These are phyloP conservation scores for Fistularia commersonii DNA, from an alignment of 2,797 vertebrate genomes.

Conservation along the genomic window DNA sequence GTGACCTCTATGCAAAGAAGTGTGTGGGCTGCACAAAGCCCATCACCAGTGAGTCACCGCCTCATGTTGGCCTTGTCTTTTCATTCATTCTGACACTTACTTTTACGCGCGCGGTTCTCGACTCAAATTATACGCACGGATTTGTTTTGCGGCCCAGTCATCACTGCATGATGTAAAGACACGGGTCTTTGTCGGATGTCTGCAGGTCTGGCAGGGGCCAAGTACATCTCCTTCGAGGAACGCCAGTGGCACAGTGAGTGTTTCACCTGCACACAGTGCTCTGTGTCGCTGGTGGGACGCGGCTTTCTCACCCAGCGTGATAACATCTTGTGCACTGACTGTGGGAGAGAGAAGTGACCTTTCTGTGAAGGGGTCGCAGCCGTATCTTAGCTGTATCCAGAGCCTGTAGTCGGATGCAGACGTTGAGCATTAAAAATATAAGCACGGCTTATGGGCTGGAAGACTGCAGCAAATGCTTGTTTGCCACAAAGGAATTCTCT, in stretches of 20 bases:
- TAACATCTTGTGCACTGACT: constrained; percentile 86
- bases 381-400: constrained; percentile 2
- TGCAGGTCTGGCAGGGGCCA: constrained; percentile 85
- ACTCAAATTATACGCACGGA: too few species aligned
- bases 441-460: constrained; percentile 8
- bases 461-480: constrained; percentile 18
- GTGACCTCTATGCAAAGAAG: constrained; percentile 86
- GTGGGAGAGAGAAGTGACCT: constrained; percentile 78
- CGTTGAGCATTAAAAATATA: constrained; percentile 1
- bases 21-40: constrained; percentile 86
- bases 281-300: constrained; percentile 82
- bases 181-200: constrained; percentile 17
- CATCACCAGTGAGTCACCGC: constrained; percentile 83
- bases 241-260: constrained; percentile 95
- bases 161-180: neutral
- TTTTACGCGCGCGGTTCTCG: too few species aligned
- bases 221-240: constrained; percentile 94
- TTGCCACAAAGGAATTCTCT: neutral
- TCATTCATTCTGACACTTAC: constrained; percentile 16
- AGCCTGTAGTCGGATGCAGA: constrained; percentile 10
- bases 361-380: neutral
- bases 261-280: constrained; percentile 86
- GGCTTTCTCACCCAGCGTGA: constrained; percentile 86
- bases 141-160: neutral
- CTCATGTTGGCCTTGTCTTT: constrained; percentile 6